Evolutionary conservation across 2,113 vertebrate species (phyloP), one percentile per base, ranked within the genome.

Genomic region (Scytalopus superciliaris): DNA sequence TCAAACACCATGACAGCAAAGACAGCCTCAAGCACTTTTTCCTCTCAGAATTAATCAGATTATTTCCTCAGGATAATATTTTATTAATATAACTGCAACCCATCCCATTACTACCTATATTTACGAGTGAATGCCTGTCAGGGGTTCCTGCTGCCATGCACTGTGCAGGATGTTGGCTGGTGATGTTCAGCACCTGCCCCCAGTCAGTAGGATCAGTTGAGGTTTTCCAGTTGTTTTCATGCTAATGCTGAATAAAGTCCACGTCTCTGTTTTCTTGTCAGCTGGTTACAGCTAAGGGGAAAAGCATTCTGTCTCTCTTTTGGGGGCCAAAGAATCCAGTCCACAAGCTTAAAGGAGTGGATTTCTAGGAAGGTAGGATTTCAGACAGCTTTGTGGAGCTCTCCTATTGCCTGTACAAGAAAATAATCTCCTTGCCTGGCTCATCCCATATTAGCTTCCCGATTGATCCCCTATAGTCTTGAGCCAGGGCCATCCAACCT

Each of bases 391-490:
- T 96, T 95, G 55, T 86, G 60, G 60, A 70, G 35, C 64, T 86
- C 56, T 94, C 50, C 35, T 17, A 14, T 68, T 90, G 90, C 72
- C 45, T 6, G 11, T 55, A 49, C 57, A 88, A 92, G 68, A 92
- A 86, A 95, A 92, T 96, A 97, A 97, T 95, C 94, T 92, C 92
- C 90, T 91, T 72, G 90, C 68, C 66, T 89, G 87, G 94, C 83
- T 97, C 92, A 96, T 95, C 96, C 86, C 44, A 57, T 81, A 94
- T 96, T 92, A 96, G 88, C 83, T 87, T 92, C 85, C 79, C 0
- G 0, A 44, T 93, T 78, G 79, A 93, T 94, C 85, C 52, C 63
- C 79, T 44, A 73, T 89, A 69, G 79, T 92, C 80, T 23, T 56
- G 60, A 96, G 90, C 88, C 31, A 86, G 56, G 60, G 85, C 56